Conservation (phyloP, 2,113 vertebrate genomes). For the Steatornis caripensis region DNA sequence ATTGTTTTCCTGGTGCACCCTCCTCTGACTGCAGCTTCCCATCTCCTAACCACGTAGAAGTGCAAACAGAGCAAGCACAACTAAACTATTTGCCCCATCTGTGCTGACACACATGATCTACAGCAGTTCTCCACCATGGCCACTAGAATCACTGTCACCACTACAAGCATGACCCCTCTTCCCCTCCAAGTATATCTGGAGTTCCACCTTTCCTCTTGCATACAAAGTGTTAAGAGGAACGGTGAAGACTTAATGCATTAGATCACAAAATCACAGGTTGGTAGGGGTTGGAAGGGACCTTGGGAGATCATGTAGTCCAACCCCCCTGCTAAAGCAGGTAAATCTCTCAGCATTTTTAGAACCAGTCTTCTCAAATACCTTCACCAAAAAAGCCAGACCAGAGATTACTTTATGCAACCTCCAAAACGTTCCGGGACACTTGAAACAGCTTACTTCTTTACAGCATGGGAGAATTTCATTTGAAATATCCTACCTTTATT, state of each 20-base stretch:
- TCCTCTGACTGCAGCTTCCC: neutral
- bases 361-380: neutral
- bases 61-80: neutral
- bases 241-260: neutral
- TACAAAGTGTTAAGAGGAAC: neutral
- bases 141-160: neutral
- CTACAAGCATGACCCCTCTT: neutral
- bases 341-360: neutral
- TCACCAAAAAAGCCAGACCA: neutral
- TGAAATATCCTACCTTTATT: conserved; percentile 88
- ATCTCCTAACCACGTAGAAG: neutral
- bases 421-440: neutral
- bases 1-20: neutral
- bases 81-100: neutral
- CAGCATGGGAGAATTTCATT: neutral
- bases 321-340: no score
- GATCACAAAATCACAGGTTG: no score
- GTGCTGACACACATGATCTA: neutral
- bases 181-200: neutral
- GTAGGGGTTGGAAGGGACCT: no score
- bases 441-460: neutral
- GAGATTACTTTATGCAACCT: neutral
- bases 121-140: neutral
- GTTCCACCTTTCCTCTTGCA: neutral
- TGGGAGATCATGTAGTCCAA: no score